These are phyloP conservation scores for Phylloscopus trochiloides DNA, from an alignment of 2,113 vertebrate genomes.

Conservation along the genomic window DNA sequence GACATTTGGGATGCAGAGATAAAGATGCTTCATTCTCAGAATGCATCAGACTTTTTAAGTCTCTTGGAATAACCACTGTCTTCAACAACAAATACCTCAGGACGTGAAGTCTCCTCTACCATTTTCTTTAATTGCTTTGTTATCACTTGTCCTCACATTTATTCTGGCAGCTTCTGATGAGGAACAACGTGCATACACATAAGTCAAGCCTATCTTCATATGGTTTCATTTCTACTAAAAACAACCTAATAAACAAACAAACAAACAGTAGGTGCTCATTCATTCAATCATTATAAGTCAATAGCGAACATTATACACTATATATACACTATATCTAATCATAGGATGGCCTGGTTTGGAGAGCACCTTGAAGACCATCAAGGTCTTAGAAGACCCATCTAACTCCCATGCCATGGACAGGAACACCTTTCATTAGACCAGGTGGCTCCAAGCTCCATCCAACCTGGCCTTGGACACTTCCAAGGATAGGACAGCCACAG, in stretches of 20 bases:
- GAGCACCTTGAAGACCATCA: not conserved
- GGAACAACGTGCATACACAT: not conserved
- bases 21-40: not conserved
- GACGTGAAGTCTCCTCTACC: not conserved
- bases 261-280: not conserved
- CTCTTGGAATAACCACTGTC: not conserved
- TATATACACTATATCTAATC: too few relatives aligned
- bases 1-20: not conserved
- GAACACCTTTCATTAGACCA: not conserved
- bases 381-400: not conserved
- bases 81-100: not conserved
- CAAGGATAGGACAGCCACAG: not conserved
- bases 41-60: not conserved
- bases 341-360: not conserved
- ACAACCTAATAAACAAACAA: not conserved
- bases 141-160: not conserved
- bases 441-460: not conserved
- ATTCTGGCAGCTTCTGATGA: not conserved
- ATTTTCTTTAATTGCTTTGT: not conserved
- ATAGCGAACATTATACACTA: not conserved
- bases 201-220: not conserved
- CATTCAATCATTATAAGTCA: not conserved
- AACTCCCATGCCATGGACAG: not conserved
- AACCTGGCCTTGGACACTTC: not conserved
- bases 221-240: not conserved